Percentiles rank a stretch among this genome's conserved stretches.
Conservation (phyloP, 1,140 invertebrate species). For the Drosophila bipectinata region DNA sequence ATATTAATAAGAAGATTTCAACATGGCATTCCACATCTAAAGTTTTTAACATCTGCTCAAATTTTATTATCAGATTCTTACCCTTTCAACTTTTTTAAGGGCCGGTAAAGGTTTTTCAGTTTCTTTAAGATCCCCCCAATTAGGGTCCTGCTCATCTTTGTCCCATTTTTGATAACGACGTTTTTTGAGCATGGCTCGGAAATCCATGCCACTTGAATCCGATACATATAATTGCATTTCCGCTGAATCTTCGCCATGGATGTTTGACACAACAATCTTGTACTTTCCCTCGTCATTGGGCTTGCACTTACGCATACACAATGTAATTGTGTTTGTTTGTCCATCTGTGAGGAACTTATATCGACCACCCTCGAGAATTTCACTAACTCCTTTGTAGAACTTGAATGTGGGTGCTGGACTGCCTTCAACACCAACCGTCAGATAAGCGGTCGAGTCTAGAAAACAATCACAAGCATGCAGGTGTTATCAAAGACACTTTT, state of each 20-base stretch:
- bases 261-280: slow-evolving; percentile 95
- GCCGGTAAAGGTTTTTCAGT: slow-evolving; percentile 93
- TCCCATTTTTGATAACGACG: slow-evolving; percentile 98
- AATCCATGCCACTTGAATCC: slow-evolving; percentile 98
- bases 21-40: slow-evolving; percentile 10
- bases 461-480: slow-evolving; percentile 23
- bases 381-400: slow-evolving; percentile 96
- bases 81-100: slow-evolving; percentile 96
- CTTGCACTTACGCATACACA: slow-evolving; percentile 98
- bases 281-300: slow-evolving; percentile 99
- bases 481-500: slow-evolving; percentile 14
- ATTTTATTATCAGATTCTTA: slow-evolving; percentile 84
- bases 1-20: neutral
- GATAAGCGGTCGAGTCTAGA: slow-evolving; percentile 93
- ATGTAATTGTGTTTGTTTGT: slow-evolving; percentile 93
- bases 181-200: slow-evolving; percentile 98
- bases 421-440: slow-evolving; percentile 95
- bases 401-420: slow-evolving; percentile 97
- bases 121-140: slow-evolving; percentile 97
- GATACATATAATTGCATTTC: slow-evolving; percentile 98
- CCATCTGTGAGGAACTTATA: slow-evolving; percentile 96
- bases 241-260: slow-evolving; percentile 96
- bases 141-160: slow-evolving; percentile 93
- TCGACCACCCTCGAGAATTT: slow-evolving; percentile 96
- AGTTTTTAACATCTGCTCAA: slow-evolving; percentile 4